Evolutionary conservation across 2,797 vertebrate genomes (phyloP), one percentile per base, ranked within the genome.

Genomic region (Choloepus didactylus): DNA sequence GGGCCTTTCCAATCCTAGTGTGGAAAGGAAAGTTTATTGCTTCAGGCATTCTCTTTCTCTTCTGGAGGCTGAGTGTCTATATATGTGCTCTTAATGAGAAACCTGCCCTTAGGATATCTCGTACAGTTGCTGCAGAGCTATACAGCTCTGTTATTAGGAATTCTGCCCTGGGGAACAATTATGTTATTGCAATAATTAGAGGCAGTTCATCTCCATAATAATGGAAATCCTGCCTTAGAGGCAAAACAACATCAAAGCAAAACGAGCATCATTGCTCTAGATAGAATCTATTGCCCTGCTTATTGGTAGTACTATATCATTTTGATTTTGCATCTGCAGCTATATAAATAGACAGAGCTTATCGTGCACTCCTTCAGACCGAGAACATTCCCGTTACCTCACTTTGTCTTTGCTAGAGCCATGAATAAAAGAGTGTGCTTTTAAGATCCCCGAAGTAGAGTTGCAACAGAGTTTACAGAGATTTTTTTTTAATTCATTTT

Each of bases 161-260:
- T 98, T 97, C 97, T 96, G 98, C 98, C 98, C 98, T 97, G 95
- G 98, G 97, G 98, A 98, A 86, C 97, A 97, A 98, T 98, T 98
- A 98, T 94, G 96, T 97, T 97, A 97, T 98, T 98, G 98, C 97
- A 96, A 95, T 98, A 98, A 98, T 98, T 98, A 98, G 98, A 97
- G 95, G 94, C 94, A 98, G 93, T 98, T 98, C 97, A 97, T 98
- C 98, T 98, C 98, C 98, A 98, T 98, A 98, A 98, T 98, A 98
- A 98, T 98, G 97, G 97, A 98, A 98, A 98, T 98, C 98, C 97
- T 98, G 97, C 98, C 98, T 98, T 49, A 83, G 95, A 97, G 97
- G 98, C 97, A 96, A 94, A 76, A 95, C 93, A 92, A 92, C 97
- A 97, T 85, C 97, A 95, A 96, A 98, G 93, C 96, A 93, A 92